Percentiles rank a stretch among this genome's conserved stretches.
These are phyloP conservation scores for Corvus moneduloides DNA, from an alignment of 2,113 vertebrate species.

Conservation along the genomic window DNA sequence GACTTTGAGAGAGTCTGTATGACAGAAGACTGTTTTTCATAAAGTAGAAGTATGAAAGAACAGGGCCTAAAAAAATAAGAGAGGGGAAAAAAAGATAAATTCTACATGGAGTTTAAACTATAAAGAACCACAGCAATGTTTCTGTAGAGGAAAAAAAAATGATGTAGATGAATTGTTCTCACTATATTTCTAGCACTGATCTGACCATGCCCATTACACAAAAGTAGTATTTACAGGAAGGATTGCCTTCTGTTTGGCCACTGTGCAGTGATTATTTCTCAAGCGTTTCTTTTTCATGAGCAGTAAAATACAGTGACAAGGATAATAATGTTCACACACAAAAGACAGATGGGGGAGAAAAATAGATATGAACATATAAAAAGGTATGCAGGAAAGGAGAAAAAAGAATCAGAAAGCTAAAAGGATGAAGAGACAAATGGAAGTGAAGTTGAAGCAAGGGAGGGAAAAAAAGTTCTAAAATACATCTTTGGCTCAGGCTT, in stretches of 20 bases:
- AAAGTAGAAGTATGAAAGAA: not conserved
- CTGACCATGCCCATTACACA: not conserved
- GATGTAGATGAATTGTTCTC: slow-evolving; percentile 4
- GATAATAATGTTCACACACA: not conserved
- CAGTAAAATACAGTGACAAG: not conserved
- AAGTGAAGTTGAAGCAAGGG: not conserved
- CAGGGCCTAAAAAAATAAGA: not conserved
- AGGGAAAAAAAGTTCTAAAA: not conserved
- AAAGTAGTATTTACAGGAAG: slow-evolving; percentile 33
- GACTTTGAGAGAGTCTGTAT: slow-evolving; percentile 43
- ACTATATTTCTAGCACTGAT: not conserved
- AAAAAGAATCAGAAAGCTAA: not conserved
- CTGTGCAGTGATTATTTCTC: slow-evolving; percentile 19
- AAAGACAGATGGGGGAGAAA: not conserved
- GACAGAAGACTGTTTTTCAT: slow-evolving; percentile 34
- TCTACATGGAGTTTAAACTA: not conserved
- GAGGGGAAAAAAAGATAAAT: not conserved
- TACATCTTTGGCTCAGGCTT: not conserved
- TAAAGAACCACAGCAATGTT: not conserved
- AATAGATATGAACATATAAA: not conserved
- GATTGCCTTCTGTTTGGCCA: slow-evolving; percentile 11
- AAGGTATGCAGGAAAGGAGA: not conserved
- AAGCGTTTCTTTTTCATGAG: slow-evolving; percentile 27
- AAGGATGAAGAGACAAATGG: not conserved
- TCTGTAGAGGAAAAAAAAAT: not conserved